Base-by-base conservation (phyloP, 2,888 invertebrate species). In the Caenorhabditis macrosperma region DNA sequence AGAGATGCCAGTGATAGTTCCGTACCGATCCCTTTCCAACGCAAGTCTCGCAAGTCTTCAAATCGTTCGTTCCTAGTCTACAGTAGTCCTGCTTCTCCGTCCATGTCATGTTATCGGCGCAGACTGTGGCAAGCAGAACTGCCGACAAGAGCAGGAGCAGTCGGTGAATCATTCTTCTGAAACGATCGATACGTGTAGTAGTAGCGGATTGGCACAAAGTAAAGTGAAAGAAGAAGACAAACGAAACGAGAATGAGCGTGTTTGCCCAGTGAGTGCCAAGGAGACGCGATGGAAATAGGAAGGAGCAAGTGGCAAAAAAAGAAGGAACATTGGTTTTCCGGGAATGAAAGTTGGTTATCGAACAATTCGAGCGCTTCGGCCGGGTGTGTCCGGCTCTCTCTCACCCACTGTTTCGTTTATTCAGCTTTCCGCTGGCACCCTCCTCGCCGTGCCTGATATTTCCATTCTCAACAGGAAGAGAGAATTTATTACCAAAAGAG, bases 1-100 rank as follows among this genome's bases (percentile, higher is more conserved):
- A 10, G 38, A 38, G 38, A 5, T 38, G 9, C 38, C 3, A 12
- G 15, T 38, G 38, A 38, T 38, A n/a, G n/a, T n/a, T n/a, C n/a
- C 82, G 63, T 17, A 84, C 84, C 63, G 78, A 68, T 78, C 84
- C 84, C 48, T 84, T 84, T 24, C 72, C 77, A 44, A 83, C 60
- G 69, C 84, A 84, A 3, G 82, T 64, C 24, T 82, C 82, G 52
- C 84, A 84, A n/a, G 81, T 78, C n/a, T 68, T 60, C 55, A 78
- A 57, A 26, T 84, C 82, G 54, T 78, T 67, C 41, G 66, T 38
- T 12, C 50, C 60, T 22, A 81, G 41, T 57, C 61, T 64, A 71
- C 81, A 81, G 72, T 81, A 78, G n/a, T 72, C 63, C 26, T 61
- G 60, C 30, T 74, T 72, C 55, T 78, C 72, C 7, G 61, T 20